Evolutionary conservation across 1,140 invertebrate genomes (phyloP), one percentile per base, ranked within the genome.

Genomic region (Macrosteles quadrilineatus): DNA sequence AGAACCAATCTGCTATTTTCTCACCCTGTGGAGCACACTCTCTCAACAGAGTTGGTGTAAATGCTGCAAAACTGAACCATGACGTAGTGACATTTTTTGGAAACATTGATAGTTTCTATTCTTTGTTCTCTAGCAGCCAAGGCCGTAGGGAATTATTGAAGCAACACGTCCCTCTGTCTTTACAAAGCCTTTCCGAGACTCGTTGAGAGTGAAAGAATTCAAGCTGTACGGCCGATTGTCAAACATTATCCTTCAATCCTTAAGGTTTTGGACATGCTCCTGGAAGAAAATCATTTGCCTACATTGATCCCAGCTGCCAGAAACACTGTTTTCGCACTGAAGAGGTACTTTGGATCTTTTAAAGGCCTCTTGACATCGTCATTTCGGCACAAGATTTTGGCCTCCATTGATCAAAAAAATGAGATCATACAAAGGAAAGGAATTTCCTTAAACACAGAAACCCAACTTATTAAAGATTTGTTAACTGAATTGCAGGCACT

Each of bases 21-120:
- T n/a, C 40, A 1, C 68, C 68, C 12, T 75, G 73, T 29, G 50
- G 43, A 21, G 63, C 62, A 23, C 74, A 75, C 69, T 72, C 68
- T 2, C 55, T 74, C 9, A 75, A 74, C 17, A 40, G 6, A 9
- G 6, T 40, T 40, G 6, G 6, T 40, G 36, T 40, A 9, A 40
- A 40, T 40, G 36, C 36, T 17, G 17, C 36, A 9, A 40, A 40
- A 40, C 36, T 40, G 36, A 40, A 40, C 17, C 6, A 40, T 17
- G 36, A 40, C 17, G 6, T 40, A 9, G 17, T 40, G 36, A 6
- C 17, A 40, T 40, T 40, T 40, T 40, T 40, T 40, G 6, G 36
- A 40, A 40, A 40, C 36, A 40, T 40, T 40, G 36, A 40, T 9
- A 40, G 36, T 40, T 40, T 9, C 17, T 40, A 40, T 17, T 40